These are phyloP conservation scores for Rhingia campestris DNA, from an alignment of 2,888 invertebrate genomes.

Conservation along the genomic window DNA sequence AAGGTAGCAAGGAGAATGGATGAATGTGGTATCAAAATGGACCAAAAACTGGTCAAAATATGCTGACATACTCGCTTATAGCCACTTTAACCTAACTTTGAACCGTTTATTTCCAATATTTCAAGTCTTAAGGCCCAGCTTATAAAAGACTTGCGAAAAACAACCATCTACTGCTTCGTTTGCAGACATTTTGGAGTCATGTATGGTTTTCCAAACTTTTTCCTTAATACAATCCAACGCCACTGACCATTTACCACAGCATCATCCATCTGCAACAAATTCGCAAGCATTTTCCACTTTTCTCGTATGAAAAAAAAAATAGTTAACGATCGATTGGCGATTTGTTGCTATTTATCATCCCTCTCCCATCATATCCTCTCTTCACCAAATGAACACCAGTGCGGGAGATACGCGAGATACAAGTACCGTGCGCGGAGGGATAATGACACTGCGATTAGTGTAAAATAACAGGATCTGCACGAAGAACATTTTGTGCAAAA, in stretches of 20 bases:
- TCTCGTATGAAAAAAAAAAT: slow-evolving; percentile 34
- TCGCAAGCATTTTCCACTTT: slow-evolving; percentile 21
- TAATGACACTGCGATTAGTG: slow-evolving; percentile 67
- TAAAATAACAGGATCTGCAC: slow-evolving; percentile 67
- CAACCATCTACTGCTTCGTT: no score
- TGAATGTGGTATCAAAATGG: no score
- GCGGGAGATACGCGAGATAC: slow-evolving; percentile 1
- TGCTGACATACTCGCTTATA: no score
- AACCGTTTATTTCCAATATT: no score
- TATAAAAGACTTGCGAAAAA: no score
- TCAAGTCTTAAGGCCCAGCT: no score
- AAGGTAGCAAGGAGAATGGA: no score
- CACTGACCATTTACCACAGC: background rate
- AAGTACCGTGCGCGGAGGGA: slow-evolving; percentile 13
- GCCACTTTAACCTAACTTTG: no score
- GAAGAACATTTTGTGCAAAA: slow-evolving; percentile 25
- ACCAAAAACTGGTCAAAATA: no score
- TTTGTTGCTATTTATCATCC: slow-evolving; percentile 51
- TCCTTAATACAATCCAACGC: background rate
- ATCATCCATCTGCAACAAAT: slow-evolving; percentile 14
- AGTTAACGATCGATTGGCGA: slow-evolving; percentile 38
- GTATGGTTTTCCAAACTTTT: no score
- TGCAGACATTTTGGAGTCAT: no score
- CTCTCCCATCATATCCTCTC: slow-evolving; percentile 1
- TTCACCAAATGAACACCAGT: slow-evolving; percentile 6